phyloP scores from a whole-genome alignment of 2,797 vertebrate species.

The Melanotaenia nigrans region DNA sequence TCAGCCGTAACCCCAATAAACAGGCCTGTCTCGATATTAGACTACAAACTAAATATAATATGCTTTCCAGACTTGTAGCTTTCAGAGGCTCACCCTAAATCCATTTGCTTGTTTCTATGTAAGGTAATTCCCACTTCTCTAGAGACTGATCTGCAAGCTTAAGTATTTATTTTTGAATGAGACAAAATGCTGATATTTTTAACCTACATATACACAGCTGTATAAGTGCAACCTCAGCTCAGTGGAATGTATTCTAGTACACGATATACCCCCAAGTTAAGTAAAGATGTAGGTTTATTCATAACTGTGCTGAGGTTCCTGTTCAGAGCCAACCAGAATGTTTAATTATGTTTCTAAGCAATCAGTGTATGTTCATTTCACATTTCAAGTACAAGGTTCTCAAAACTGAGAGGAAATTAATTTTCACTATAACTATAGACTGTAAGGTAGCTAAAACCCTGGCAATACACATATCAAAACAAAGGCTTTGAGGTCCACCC shows the following conservation, averaged over 20 bases:
- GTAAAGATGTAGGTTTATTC: background rate
- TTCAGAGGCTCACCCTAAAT: constrained; percentile 60
- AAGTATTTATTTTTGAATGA: constrained; percentile 55
- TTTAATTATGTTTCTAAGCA: background rate
- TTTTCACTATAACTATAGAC: background rate
- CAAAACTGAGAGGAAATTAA: background rate
- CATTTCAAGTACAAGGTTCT: background rate
- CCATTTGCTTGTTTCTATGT: constrained; percentile 77
- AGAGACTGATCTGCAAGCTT: constrained; percentile 59
- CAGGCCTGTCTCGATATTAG: constrained; percentile 66
- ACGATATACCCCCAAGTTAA: background rate
- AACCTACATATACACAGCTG: constrained; percentile 17
- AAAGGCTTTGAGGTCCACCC: constrained; percentile 44
- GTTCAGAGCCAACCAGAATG: background rate
- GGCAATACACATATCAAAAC: constrained; percentile 41
- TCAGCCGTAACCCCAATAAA: constrained; percentile 76
- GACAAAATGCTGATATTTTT: constrained; percentile 39
- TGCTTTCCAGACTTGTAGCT: constrained; percentile 65
- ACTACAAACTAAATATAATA: constrained; percentile 77
- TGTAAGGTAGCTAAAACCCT: constrained; percentile 1
- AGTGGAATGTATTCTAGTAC: background rate
- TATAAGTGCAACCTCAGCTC: constrained; percentile 15
- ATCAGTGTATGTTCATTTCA: background rate
- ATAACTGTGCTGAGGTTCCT: background rate
- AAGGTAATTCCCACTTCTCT: constrained; percentile 76